Conservation (phyloP, 1,140 invertebrate genomes). For the Neoseiulus cucumeris region DNA sequence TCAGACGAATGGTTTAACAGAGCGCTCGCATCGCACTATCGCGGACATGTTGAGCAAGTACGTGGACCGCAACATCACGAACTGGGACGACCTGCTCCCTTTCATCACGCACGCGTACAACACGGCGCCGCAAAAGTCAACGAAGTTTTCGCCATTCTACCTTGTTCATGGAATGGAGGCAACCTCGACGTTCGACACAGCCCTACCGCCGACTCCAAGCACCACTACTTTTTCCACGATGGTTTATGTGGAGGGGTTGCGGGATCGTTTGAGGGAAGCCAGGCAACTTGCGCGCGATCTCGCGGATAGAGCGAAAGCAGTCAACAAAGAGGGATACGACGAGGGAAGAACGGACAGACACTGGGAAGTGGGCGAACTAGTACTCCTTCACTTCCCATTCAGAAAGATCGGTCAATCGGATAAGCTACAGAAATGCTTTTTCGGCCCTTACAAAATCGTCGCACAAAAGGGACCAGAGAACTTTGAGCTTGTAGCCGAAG, state of each 20-base stretch:
- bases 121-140: conserved; percentile 16
- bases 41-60: conserved; percentile 22
- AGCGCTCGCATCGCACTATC: conserved; percentile 20
- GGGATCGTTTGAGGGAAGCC: no score
- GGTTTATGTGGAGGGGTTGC: no score
- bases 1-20: conserved; percentile 22
- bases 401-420: neutral
- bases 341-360: no score
- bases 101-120: conserved; percentile 5
- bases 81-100: conserved; percentile 24
- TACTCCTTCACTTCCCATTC: neutral
- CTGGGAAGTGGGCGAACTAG: no score
- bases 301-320: no score
- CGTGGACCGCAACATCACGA: conserved; percentile 17
- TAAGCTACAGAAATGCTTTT: conserved; percentile 2
- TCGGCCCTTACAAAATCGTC: neutral
- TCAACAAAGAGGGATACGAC: no score
- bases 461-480: no score
- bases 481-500: no score
- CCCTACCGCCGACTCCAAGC: no score
- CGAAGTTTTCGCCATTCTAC: conserved; percentile 19
- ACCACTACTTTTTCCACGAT: no score
- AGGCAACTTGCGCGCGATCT: no score
- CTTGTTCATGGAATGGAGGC: conserved; percentile 22
- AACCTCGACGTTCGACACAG: neutral